Base-by-base conservation (phyloP, 2,888 invertebrate species). In the Steinernema hermaphroditum region DNA sequence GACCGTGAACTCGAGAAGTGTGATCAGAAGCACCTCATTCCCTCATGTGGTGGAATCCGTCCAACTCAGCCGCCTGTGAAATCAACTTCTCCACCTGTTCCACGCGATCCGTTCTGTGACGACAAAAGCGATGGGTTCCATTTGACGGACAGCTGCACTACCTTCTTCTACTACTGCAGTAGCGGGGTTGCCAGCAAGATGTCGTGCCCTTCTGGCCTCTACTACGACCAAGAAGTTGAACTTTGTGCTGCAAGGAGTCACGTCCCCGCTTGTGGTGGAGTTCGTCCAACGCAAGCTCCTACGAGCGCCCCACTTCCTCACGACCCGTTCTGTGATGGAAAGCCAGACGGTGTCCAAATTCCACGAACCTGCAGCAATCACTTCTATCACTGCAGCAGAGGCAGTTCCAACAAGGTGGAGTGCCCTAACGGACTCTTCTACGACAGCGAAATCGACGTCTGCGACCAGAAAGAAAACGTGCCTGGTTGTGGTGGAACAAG, bases 261-360 rank as follows among this genome's bases (percentile, higher is more conserved):
- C 6, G 24, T 62, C 19, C 34, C 37, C 19, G 68, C 24, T 19
- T 62, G 68, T 24, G 68, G 68, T n/a, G 68, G 68, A 6, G 4
- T 19, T 62, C 68, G 34, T 12, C n/a, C 68, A 4, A 32, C 68
- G 9, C n/a, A 14, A 16, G 2, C n/a, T 16, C 32, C 68, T 16
- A n/a, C n/a, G n/a, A n/a, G n/a, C n/a, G n/a, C n/a, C n/a, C n/a
- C n/a, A n/a, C n/a, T n/a, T n/a, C n/a, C n/a, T 8, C 14, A 49
- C 12, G 54, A 54, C 27, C 22, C 57, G 44, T 54, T 71, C 44
- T 83, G 82, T 50, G 22, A 34, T 16, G 81, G 79, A 74, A 80
- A 77, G 68, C n/a, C 71, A 0, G 80, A 82, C 72, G 82, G 82
- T 0, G 76, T 76, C 72, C 80, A 81, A 74, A 75, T 74, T 1